phyloP scores from a whole-genome alignment of 2,888 invertebrate genomes.

The Erebia palarica region DNA sequence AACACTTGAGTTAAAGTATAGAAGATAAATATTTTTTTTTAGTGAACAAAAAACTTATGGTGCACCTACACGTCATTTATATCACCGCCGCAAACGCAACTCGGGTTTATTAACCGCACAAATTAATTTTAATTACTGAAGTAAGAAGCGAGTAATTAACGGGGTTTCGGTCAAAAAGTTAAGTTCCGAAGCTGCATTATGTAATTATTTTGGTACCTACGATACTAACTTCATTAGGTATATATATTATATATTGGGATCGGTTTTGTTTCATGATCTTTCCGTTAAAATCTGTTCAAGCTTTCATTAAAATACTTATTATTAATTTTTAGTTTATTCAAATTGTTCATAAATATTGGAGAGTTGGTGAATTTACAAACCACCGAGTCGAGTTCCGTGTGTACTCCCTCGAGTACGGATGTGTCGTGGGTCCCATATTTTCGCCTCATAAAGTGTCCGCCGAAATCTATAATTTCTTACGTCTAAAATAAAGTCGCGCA shows the following conservation, averaged over 20 bases:
- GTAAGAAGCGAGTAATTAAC: conserved; percentile 29
- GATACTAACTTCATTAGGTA: background rate
- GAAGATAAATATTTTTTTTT: background rate
- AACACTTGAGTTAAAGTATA: background rate
- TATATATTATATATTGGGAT: background rate
- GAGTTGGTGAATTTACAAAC: too few species aligned
- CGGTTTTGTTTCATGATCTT: background rate
- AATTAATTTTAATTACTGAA: conserved; percentile 36
- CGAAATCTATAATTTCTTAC: too few species aligned
- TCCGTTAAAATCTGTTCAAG: too few species aligned
- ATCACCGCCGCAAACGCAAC: conserved; percentile 22
- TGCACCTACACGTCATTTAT: conserved; percentile 25
- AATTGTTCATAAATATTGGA: too few species aligned
- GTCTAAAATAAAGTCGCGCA: too few species aligned
- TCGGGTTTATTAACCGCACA: conserved; percentile 33
- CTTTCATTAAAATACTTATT: too few species aligned
- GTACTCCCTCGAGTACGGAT: too few species aligned
- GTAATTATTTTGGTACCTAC: conserved; percentile 13
- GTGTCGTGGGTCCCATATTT: too few species aligned
- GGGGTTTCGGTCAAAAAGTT: conserved; percentile 17
- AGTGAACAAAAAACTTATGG: background rate
- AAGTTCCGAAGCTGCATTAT: conserved; percentile 1
- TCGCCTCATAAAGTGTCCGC: too few species aligned
- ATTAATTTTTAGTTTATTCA: too few species aligned
- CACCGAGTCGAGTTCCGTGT: too few species aligned